Base-by-base conservation (phyloP, 2,888 invertebrate species). In the Hypena proboscidalis region DNA sequence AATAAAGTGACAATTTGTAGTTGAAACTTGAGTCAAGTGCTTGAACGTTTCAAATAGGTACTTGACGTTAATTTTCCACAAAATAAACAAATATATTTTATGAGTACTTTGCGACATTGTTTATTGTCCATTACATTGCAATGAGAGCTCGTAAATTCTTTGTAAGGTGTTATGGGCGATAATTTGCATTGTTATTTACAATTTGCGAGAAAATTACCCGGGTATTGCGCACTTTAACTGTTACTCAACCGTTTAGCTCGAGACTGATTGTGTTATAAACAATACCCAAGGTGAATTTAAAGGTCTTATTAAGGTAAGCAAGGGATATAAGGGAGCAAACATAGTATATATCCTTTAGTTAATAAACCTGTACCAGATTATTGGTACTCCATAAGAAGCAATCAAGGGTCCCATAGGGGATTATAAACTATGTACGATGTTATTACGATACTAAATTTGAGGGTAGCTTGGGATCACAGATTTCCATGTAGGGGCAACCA, bases 121-220 rank as follows among this genome's bases (percentile, higher is more conserved):
- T 75, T 74, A 75, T 70, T 9, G 71, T 58, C 74, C 69, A 73
- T 75, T 74, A 70, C 48, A 53, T 54, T 51, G 58, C 52, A 63
- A 49, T 62, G 63, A 70, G 68, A 55, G 67, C 58, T 51, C 56
- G 55, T 73, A 74, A 68, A 74, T 74, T 71, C 62, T 70, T 73
- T 67, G 59, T 60, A 58, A 70, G 64, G 62, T 67, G 66, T 72
- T 67, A 72, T 62, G 64, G 58, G 42, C 59, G 45, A 66, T 71
- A 63, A 75, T 74, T 74, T 74, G 71, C 73, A 66, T 67, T 59
- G 57, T 61, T 70, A 60, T 63, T 70, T 63, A 62, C 56, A 68
- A 61, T 65, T 70, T 57, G 53, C 34, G 45, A 45, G 51, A 22
- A 61, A 69, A 69, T 67, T 67, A 58, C 58, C 51, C 20, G 40